Evolutionary conservation across 1,140 invertebrate genomes (phyloP).

Genomic region (Leptinotarsa defecta): DNA sequence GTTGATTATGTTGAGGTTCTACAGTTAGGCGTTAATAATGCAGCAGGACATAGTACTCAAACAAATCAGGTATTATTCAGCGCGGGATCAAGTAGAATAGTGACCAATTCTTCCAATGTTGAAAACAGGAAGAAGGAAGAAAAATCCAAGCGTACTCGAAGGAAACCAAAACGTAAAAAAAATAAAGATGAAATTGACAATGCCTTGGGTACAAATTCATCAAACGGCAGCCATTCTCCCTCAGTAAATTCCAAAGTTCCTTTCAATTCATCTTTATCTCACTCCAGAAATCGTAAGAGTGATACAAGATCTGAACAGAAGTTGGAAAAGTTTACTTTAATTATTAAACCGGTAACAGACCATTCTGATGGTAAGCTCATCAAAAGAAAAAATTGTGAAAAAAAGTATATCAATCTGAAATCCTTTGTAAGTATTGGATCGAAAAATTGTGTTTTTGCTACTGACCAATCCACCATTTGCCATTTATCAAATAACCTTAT

Average conservation of each 20-base stretch:
- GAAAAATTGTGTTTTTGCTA: background rate
- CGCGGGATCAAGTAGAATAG: background rate
- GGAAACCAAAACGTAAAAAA: constrained; percentile 12
- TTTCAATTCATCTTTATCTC: background rate
- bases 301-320: background rate
- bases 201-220: background rate
- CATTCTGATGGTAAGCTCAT: constrained; percentile 24
- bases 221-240: background rate
- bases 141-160: background rate
- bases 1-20: no score
- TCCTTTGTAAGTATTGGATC: constrained; percentile 31
- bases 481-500: background rate
- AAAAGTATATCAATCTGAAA: constrained; percentile 40
- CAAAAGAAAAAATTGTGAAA: constrained; percentile 27
- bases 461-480: background rate
- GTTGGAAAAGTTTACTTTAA: constrained; percentile 13
- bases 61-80: background rate
- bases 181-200: background rate
- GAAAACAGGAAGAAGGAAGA: background rate
- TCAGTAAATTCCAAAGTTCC: background rate
- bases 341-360: constrained; percentile 27
- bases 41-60: no score
- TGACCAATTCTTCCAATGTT: background rate
- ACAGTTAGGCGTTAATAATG: no score
- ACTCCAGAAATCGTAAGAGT: background rate